Evolutionary conservation across 2,888 invertebrate genomes (phyloP).

Genomic region (Andrena trimmerana): DNA sequence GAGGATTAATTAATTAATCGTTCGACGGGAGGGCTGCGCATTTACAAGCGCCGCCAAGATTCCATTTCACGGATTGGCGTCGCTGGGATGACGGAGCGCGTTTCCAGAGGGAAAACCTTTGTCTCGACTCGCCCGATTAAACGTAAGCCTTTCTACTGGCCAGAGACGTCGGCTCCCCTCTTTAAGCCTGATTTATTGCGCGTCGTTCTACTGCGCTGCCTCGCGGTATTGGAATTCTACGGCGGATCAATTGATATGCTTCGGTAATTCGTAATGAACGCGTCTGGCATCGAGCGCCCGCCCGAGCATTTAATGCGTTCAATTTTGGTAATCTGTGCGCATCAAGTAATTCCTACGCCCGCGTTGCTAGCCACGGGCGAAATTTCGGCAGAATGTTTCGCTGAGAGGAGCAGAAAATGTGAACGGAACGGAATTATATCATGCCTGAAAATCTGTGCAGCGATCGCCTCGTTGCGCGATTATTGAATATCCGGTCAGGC

Average conservation of each 20-base stretch:
- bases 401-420: too few relatives aligned
- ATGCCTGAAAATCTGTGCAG: too few relatives aligned
- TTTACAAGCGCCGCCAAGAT: neutral
- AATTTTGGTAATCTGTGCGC: constrained; percentile 2
- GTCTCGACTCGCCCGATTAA: constrained; percentile 37
- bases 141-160: constrained; percentile 42
- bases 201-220: constrained; percentile 13
- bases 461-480: too few relatives aligned
- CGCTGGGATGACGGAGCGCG: neutral
- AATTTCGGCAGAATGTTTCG: too few relatives aligned
- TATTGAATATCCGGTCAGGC: too few relatives aligned
- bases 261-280: constrained; percentile 21
- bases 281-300: neutral
- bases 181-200: constrained; percentile 52
- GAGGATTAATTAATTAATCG: constrained; percentile 41
- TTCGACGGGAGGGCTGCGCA: neutral
- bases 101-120: constrained; percentile 3
- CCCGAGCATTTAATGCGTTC: neutral
- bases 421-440: too few relatives aligned
- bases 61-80: constrained; percentile 3
- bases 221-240: constrained; percentile 27
- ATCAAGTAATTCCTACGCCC: too few relatives aligned
- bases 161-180: neutral
- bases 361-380: too few relatives aligned
- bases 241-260: constrained; percentile 26